Percentiles rank a stretch among this genome's conserved stretches.
Conservation (phyloP, 1,140 invertebrate species). For the Cherax destructor region DNA sequence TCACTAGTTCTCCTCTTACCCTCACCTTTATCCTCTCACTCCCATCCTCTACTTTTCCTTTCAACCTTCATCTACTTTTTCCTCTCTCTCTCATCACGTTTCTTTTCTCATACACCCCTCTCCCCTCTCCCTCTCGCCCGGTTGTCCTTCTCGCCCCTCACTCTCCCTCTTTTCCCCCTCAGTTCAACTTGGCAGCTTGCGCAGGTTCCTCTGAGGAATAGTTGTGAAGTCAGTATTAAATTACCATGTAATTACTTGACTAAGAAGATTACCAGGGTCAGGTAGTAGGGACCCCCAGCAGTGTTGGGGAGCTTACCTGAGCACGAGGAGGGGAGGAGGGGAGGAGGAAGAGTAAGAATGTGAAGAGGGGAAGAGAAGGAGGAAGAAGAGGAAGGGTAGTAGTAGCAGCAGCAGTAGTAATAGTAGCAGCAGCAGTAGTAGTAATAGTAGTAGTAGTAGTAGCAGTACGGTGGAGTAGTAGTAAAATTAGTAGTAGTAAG, state of each 20-base stretch:
- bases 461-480: not conserved
- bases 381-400: too few species aligned
- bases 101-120: not conserved
- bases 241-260: conserved; percentile 67
- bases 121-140: not conserved
- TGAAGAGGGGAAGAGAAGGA: too few species aligned
- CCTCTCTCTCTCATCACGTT: not conserved
- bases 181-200: not conserved
- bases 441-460: too few species aligned
- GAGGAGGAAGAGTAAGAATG: too few species aligned
- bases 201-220: conserved; percentile 45
- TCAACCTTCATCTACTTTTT: not conserved
- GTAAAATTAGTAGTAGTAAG: too few species aligned
- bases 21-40: too few species aligned
- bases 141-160: not conserved
- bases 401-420: too few species aligned
- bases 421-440: too few species aligned
- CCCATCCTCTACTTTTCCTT: not conserved
- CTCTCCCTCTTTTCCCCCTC: conserved; percentile 21
- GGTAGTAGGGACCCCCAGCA: not conserved
- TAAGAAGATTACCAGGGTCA: conserved; percentile 55
- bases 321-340: too few species aligned
- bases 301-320: not conserved
- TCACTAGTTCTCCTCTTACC: not conserved
- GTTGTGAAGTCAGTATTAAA: conserved; percentile 69